A percentile compares a stretch with the other conserved stretches of the same genome.
These are phyloP conservation scores for Hydropsyche tenuis DNA, from an alignment of 1,140 invertebrate species.

Conservation along the genomic window DNA sequence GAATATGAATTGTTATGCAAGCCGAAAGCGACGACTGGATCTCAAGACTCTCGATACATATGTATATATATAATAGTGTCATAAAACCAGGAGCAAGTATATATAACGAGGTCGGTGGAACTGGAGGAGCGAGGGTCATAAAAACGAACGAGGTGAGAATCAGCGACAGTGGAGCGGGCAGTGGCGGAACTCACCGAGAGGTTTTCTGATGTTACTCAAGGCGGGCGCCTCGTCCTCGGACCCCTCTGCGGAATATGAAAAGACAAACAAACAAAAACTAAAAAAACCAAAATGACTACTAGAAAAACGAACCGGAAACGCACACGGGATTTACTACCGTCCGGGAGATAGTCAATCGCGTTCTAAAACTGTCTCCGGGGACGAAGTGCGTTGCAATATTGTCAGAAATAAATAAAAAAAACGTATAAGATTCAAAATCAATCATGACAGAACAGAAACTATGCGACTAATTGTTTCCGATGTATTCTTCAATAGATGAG, in stretches of 20 bases:
- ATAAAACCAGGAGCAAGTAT: not conserved
- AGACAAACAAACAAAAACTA: conserved; percentile 44
- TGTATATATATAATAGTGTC: not conserved
- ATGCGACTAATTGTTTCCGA: too few species aligned
- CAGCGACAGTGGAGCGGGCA: conserved; percentile 28
- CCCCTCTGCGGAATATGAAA: conserved; percentile 50
- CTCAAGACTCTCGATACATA: not conserved
- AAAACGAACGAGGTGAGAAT: conserved; percentile 7
- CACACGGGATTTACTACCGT: not conserved
- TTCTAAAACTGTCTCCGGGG: not conserved
- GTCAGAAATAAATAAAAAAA: too few species aligned
- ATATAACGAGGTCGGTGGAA: not conserved
- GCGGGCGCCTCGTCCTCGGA: conserved; percentile 48
- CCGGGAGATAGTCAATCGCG: not conserved
- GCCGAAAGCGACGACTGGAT: conserved; percentile 18
- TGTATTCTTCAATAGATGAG: too few species aligned
- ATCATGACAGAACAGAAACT: too few species aligned
- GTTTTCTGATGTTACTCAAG: conserved; percentile 50
- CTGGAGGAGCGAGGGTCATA: not conserved
- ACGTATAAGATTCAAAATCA: too few species aligned
- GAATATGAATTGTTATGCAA: conserved; percentile 3
- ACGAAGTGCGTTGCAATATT: too few species aligned
- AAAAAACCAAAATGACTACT: conserved; percentile 38
- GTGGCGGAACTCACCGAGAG: conserved; percentile 48
- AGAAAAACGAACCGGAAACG: conserved; percentile 6